A percentile compares a stretch with the other conserved stretches of the same genome.
Evolutionary conservation across 2,113 vertebrate species (phyloP).

Genomic region (Nycticorax nycticorax): DNA sequence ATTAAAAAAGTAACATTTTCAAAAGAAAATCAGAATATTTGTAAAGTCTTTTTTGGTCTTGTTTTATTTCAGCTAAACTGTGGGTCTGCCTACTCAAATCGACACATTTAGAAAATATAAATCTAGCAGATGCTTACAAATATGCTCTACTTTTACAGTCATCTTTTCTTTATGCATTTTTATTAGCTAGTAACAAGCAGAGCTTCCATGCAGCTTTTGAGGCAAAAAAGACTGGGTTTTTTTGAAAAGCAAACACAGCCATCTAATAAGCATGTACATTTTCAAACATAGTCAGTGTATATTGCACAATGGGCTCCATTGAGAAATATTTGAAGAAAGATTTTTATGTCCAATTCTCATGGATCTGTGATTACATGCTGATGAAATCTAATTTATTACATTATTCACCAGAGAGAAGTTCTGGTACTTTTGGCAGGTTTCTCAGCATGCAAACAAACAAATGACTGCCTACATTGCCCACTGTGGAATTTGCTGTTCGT

Average conservation of each 20-base stretch:
- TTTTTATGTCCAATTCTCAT: background rate
- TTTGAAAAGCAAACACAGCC: background rate
- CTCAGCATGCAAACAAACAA: slow-evolving; percentile 51
- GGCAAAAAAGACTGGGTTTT: background rate
- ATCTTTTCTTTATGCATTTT: background rate
- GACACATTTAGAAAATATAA: background rate
- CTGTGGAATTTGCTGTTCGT: background rate
- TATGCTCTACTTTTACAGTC: background rate
- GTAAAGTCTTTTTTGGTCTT: background rate
- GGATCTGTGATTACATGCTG: background rate
- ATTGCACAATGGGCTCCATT: background rate
- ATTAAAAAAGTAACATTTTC: background rate
- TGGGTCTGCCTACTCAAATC: background rate
- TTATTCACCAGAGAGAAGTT: slow-evolving; percentile 40
- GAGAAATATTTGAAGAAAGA: slow-evolving; percentile 36
- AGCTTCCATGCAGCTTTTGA: background rate
- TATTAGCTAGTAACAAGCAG: slow-evolving; percentile 2
- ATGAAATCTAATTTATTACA: slow-evolving; percentile 57
- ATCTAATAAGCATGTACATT: background rate
- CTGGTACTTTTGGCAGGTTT: slow-evolving; percentile 36
- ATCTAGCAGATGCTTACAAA: slow-evolving; percentile 14
- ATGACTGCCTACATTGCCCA: background rate
- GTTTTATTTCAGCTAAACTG: background rate
- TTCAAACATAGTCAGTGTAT: background rate
- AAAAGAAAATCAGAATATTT: background rate